These are phyloP conservation scores for Lycocerus yunnanus DNA, from an alignment of 2,888 invertebrate genomes.

Conservation along the genomic window DNA sequence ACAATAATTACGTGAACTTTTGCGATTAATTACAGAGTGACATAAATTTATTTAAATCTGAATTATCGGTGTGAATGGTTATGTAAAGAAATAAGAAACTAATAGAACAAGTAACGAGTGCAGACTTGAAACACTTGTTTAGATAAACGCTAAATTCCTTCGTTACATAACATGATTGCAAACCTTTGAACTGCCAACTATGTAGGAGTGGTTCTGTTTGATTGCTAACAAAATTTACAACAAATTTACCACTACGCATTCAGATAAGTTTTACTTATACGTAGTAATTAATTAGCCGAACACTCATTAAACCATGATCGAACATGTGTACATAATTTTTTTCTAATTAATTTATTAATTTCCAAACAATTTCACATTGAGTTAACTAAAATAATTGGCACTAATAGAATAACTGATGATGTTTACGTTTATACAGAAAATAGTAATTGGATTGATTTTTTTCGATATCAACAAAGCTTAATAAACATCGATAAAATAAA, in stretches of 20 bases:
- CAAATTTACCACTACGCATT: neutral
- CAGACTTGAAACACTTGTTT: conserved; percentile 28
- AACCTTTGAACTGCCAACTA: conserved; percentile 34
- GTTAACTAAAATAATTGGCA: neutral
- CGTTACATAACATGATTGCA: conserved; percentile 28
- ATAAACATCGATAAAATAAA: neutral
- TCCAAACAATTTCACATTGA: neutral
- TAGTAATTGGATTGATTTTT: neutral
- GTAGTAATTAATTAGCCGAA: neutral
- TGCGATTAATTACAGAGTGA: neutral
- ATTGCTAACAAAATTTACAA: conserved; percentile 1
- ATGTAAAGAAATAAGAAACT: neutral
- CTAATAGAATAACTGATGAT: neutral
- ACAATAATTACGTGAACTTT: too few species aligned
- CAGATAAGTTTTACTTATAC: neutral
- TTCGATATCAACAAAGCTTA: neutral
- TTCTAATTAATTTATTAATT: neutral
- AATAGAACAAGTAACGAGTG: conserved; percentile 16
- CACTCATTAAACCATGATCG: neutral
- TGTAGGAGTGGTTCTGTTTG: conserved; percentile 28
- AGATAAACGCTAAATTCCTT: conserved; percentile 23
- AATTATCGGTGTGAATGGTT: neutral
- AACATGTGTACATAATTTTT: neutral
- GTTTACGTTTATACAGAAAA: neutral
- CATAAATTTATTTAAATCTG: neutral